Conservation (phyloP, 2,113 vertebrate species). For the Lontra canadensis region DNA sequence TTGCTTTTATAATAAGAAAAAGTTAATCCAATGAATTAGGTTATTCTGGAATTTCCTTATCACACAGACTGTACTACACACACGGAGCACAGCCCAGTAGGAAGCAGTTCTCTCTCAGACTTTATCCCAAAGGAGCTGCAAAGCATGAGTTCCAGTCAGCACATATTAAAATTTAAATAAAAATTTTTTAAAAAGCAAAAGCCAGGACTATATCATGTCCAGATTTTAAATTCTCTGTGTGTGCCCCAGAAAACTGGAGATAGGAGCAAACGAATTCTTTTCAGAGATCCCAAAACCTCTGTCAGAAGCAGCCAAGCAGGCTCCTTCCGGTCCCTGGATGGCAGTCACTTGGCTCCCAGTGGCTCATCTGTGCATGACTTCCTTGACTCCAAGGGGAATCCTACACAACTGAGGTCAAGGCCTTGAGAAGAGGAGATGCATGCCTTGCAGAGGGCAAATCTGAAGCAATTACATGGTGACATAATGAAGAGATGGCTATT, state of each 20-base stretch:
- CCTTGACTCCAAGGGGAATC: background rate
- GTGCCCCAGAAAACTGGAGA: background rate
- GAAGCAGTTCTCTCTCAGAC: background rate
- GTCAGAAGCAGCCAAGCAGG: background rate
- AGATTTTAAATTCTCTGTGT: background rate
- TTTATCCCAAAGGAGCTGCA: background rate
- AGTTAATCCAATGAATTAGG: background rate
- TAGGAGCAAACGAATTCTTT: background rate
- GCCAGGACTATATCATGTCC: background rate
- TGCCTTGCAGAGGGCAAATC: background rate
- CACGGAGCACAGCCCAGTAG: background rate
- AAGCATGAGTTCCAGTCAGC: background rate
- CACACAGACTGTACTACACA: background rate
- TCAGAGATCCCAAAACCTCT: background rate
- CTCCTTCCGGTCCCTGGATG: background rate
- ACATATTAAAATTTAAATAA: background rate
- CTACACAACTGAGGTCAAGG: too few species aligned
- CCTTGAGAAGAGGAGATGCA: background rate
- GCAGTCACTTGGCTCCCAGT: background rate
- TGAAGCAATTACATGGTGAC: background rate
- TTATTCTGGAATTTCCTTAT: background rate
- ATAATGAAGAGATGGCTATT: background rate
- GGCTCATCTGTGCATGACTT: background rate
- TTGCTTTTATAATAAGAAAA: background rate
- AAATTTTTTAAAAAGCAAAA: background rate